Percentiles rank a stretch among this genome's conserved stretches.
Conservation (phyloP, 2,888 invertebrate genomes). For the Agrochola lota region DNA sequence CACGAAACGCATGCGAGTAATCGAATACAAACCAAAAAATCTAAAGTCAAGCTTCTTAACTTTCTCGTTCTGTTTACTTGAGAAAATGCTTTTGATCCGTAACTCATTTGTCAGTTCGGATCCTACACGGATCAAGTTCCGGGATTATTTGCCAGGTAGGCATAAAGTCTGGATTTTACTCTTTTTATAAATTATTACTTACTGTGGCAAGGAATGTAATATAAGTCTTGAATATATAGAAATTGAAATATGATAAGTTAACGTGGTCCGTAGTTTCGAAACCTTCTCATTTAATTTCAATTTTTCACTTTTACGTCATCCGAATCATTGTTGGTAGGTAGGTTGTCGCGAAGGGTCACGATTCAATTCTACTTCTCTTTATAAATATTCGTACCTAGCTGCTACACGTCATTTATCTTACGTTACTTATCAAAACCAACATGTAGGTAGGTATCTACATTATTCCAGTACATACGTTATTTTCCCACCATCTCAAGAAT, state of each 20-base stretch:
- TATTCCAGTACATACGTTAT: background rate
- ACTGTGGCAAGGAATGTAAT: background rate
- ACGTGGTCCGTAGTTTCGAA: background rate
- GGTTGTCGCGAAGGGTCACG: background rate
- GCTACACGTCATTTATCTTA: background rate
- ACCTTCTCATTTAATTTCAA: background rate
- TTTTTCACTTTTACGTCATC: background rate
- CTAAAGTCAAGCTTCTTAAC: background rate
- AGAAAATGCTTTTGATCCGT: slow-evolving; percentile 40
- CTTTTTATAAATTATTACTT: too few relatives aligned
- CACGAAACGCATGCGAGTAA: background rate
- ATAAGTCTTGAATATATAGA: too few relatives aligned
- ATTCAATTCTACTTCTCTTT: background rate
- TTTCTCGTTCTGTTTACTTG: slow-evolving; percentile 15
- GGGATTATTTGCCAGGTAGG: slow-evolving; percentile 39
- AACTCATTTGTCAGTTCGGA: slow-evolving; percentile 41
- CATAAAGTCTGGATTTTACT: too few relatives aligned
- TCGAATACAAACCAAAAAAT: background rate
- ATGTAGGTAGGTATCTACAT: background rate
- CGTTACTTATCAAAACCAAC: background rate
- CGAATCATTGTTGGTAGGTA: background rate
- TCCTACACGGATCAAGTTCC: slow-evolving; percentile 36
- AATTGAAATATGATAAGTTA: background rate
- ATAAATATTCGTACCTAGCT: background rate
- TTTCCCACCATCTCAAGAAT: slow-evolving; percentile 6